Evolutionary conservation across 1,140 invertebrate genomes (phyloP), one percentile per base, ranked within the genome.

Genomic region (Hermatobates lingyangjiaoensis): DNA sequence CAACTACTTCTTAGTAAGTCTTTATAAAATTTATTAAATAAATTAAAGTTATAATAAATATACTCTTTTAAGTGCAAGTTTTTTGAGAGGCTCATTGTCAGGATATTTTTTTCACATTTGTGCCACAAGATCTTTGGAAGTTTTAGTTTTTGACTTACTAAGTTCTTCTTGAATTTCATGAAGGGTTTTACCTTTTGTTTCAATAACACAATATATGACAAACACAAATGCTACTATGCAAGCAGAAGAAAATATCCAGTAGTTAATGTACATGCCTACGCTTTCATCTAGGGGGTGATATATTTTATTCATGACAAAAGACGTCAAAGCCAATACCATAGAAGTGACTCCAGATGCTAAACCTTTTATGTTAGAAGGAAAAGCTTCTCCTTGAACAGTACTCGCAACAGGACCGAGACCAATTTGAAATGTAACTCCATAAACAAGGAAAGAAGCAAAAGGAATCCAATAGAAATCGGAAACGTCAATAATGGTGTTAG

Each of bases 111-210:
- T 10, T 39, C 21, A 20, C 21, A 2, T 3, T 39, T 20, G 21
- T 3, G 42, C 42, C 2, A 20, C 23, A 23, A 23, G 12, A 45
- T 45, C 25, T 18, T 18, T 21, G 2, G 27, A 2, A 18, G 15
- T 30, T 21, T 42, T 26, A 24, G 21, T 49, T 30, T 48, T 54
- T 28, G 39, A 44, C n/a, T 54, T 54, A 7, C 58, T 59, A 15
- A 68, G 45, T 20, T 62, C 58, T 1, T 56, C 48, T 47, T 70
- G 68, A 53, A 79, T 75, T 59, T 77, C 68, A 59, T 77, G 75
- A 39, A 87, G 72, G 1, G 79, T 77, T 61, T 82, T 84, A 12
- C 81, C 81, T 65, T 87, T 88, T 0, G 85, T 90, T 66, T 90
- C 86, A 0, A 84, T 83, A 21, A 87, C 68, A 39, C 72, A 70